Conservation (phyloP, 2,888 invertebrate species). For the Athripsodes cinereus region DNA sequence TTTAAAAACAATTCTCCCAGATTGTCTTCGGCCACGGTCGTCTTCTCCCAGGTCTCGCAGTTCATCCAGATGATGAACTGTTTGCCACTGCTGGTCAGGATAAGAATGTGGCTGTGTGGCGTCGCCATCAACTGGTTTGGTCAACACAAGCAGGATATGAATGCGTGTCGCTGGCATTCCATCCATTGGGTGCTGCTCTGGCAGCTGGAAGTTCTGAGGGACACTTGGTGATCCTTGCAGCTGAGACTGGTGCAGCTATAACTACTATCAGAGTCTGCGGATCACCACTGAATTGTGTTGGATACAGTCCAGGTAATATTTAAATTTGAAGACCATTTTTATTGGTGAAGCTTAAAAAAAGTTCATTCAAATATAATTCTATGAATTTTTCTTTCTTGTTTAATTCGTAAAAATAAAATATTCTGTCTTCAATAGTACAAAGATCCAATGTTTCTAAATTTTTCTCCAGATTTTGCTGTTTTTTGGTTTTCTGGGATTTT, state of each 20-base stretch:
- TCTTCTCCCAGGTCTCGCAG: conserved; percentile 80
- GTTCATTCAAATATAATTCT: too few relatives aligned
- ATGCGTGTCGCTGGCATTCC: conserved; percentile 81
- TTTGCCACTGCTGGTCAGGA: conserved; percentile 91
- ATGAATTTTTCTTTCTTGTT: too few relatives aligned
- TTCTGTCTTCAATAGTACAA: too few relatives aligned
- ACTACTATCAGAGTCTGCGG: conserved; percentile 82
- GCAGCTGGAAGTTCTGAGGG: conserved; percentile 89
- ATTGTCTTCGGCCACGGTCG: conserved; percentile 85
- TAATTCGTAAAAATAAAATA: too few relatives aligned
- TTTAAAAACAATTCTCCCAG: too few relatives aligned
- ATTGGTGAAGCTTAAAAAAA: too few relatives aligned
- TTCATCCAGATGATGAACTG: conserved; percentile 85
- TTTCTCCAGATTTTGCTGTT: too few relatives aligned
- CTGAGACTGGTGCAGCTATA: conserved; percentile 79
- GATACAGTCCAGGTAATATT: conserved; percentile 84
- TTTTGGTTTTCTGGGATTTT: too few relatives aligned
- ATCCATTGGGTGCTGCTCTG: conserved; percentile 80
- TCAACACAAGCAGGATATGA: conserved; percentile 79
- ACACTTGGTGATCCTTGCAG: conserved; percentile 77
- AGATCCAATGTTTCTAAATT: too few relatives aligned
- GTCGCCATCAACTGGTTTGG: conserved; percentile 82
- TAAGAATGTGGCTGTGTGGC: conserved; percentile 86
- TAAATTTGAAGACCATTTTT: too few relatives aligned
- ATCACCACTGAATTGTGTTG: conserved; percentile 78